phyloP scores from a whole-genome alignment of 2,888 invertebrate genomes.

The Cantharis lateralis region DNA sequence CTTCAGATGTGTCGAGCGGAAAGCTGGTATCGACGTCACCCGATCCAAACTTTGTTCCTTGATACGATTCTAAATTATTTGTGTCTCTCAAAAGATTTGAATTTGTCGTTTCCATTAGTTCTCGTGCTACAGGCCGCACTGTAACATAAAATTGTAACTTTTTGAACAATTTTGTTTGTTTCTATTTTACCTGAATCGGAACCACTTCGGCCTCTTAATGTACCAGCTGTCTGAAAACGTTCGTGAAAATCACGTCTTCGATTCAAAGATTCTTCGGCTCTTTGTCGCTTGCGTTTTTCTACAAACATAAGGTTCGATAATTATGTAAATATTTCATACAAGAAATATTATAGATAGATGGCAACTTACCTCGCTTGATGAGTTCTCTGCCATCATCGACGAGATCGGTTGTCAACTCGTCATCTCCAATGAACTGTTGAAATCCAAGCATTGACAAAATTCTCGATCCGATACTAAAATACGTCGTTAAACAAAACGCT shows the following conservation, averaged over 20 bases:
- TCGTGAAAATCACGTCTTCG: constrained; percentile 76
- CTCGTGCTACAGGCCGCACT: constrained; percentile 60
- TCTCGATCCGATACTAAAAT: constrained; percentile 90
- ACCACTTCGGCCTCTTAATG: constrained; percentile 56
- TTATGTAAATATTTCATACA: no score
- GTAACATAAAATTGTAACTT: constrained; percentile 17
- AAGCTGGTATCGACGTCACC: constrained; percentile 51
- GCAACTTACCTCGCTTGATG: constrained; percentile 89
- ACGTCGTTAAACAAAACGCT: constrained; percentile 89
- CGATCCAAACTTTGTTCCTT: constrained; percentile 52
- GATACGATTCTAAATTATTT: constrained; percentile 73
- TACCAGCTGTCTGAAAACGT: constrained; percentile 60
- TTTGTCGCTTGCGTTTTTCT: constrained; percentile 82
- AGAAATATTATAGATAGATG: no score
- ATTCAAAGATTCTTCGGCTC: constrained; percentile 77
- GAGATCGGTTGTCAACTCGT: constrained; percentile 89
- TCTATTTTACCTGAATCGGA: constrained; percentile 56
- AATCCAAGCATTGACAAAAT: constrained; percentile 90
- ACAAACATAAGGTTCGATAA: constrained; percentile 20
- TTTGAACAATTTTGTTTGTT: background rate
- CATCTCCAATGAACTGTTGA: constrained; percentile 96
- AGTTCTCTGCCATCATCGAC: constrained; percentile 93
- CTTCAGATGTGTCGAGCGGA: constrained; percentile 50
- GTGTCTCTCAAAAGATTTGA: constrained; percentile 80
- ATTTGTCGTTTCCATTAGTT: constrained; percentile 72